Percentiles rank a stretch among this genome's conserved stretches.
phyloP scores from a whole-genome alignment of 2,797 vertebrate genomes.

The Podargus strigoides region DNA sequence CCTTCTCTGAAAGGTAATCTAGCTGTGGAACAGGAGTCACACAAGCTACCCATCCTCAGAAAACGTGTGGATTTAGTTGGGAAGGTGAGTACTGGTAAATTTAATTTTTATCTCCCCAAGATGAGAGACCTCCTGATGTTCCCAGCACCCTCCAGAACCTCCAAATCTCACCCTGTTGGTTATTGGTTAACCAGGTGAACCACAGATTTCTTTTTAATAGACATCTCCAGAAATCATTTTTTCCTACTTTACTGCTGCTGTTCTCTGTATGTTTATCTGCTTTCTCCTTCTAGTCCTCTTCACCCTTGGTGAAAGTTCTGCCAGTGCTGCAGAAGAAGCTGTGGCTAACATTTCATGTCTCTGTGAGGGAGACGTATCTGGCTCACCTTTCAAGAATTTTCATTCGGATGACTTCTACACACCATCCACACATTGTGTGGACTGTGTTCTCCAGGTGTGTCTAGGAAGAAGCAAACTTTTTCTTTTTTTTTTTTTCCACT shows the following conservation, averaged over 20 bases:
- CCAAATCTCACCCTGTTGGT: background rate
- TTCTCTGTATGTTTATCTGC: background rate
- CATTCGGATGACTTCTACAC: background rate
- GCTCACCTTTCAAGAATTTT: background rate
- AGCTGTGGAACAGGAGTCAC: background rate
- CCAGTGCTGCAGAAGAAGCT: background rate
- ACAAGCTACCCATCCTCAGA: background rate
- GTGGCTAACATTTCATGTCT: background rate
- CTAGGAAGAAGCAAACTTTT: background rate
- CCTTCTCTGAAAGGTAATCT: background rate
- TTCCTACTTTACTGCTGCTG: background rate
- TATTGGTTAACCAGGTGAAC: background rate
- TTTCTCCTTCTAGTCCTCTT: background rate
- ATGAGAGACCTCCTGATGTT: background rate
- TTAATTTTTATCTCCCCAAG: background rate
- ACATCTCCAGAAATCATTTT: background rate
- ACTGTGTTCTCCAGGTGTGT: background rate
- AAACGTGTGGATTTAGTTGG: background rate
- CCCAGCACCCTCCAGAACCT: background rate
- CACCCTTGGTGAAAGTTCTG: background rate
- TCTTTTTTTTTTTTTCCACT: background rate
- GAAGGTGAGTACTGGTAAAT: background rate
- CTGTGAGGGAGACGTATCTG: background rate
- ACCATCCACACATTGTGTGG: background rate
- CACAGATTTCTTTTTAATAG: background rate